Evolutionary conservation across 2,888 invertebrate species (phyloP), one percentile per base, ranked within the genome.

Genomic region (Meteorus cinctellus): DNA sequence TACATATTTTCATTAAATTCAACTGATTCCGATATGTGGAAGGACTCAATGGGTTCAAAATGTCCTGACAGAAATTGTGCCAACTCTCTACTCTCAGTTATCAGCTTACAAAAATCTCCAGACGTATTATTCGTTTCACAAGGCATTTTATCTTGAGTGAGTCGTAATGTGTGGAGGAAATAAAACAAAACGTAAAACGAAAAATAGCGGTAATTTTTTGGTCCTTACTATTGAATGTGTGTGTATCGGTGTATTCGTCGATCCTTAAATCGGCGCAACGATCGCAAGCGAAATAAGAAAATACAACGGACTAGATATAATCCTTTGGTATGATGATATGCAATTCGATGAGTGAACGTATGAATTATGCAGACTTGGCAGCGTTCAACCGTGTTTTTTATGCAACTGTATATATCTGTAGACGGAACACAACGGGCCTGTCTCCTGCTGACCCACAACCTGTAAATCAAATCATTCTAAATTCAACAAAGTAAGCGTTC

Each of bases 391-490:
- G 68, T 74, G 71, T 77, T 79, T 72, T 79, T 79, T 80, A 80
- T 81, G 80, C 81, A 80, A 79, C 80, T 77, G 68, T 19, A 78
- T 68, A 79, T 60, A 76, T 80, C 74, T 75, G 36, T 69, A 41
- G 41, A 63, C 77, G 71, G 71, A 72, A 73, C 60, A 36, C 63
- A 66, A 27, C 70, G 68, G 34, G 69, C 77, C 73, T 55, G 80
- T 79, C 78, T 85, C 83, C 83, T 84, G 83, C 80, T 85, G 86
- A 86, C 86, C 86, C 79, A 85, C 80, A 86, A 86, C 77, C 76
- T 60, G 72, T n/a, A 51, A 63, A 63, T 74, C 19, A 27, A 73
- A 66, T 19, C 2, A 66, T 45, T 55, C 8, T 19, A 5, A 55
- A 55, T 41, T 12, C 8, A 41, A 55, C 1, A 55, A 55, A 34